Evolutionary conservation across 2,888 invertebrate species (phyloP).

Genomic region (Tetranychus truncatus): DNA sequence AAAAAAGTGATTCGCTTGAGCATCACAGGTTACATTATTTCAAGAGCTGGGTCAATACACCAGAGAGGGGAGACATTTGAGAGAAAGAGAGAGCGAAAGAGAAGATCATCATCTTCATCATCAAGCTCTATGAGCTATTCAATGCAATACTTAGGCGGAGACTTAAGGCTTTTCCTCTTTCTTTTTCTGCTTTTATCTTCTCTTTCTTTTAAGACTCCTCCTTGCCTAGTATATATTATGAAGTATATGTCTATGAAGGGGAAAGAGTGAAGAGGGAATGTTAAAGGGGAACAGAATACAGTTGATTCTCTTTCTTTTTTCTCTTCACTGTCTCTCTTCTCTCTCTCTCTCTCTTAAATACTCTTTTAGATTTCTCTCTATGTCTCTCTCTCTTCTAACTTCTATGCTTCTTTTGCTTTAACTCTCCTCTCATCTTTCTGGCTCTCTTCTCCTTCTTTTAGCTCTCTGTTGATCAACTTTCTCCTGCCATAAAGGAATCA

Average conservation of each 20-base stretch:
- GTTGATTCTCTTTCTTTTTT: constrained; percentile 15
- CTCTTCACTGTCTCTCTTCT: constrained; percentile 6
- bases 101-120: not conserved
- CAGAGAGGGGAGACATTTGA: not conserved
- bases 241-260: too few species aligned
- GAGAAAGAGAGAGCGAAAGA: not conserved
- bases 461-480: not conserved
- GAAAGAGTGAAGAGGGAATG: too few species aligned
- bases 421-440: not conserved
- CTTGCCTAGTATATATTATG: not conserved
- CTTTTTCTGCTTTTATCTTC: constrained; percentile 31
- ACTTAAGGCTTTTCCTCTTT: constrained; percentile 19
- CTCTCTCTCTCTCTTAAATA: not conserved
- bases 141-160: constrained; percentile 14
- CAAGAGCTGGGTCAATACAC: too few species aligned
- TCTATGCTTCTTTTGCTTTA: not conserved
- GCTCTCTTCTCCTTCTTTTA: constrained; percentile 7
- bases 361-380: not conserved
- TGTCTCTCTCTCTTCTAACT: not conserved
- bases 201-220: constrained; percentile 28
- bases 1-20: too few species aligned
- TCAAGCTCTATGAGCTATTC: not conserved
- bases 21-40: too few species aligned
- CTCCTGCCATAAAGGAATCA: not conserved
- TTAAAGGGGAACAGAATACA: not conserved